phyloP scores from a whole-genome alignment of 1,140 invertebrate species.

The Macrostomum lignano region DNA sequence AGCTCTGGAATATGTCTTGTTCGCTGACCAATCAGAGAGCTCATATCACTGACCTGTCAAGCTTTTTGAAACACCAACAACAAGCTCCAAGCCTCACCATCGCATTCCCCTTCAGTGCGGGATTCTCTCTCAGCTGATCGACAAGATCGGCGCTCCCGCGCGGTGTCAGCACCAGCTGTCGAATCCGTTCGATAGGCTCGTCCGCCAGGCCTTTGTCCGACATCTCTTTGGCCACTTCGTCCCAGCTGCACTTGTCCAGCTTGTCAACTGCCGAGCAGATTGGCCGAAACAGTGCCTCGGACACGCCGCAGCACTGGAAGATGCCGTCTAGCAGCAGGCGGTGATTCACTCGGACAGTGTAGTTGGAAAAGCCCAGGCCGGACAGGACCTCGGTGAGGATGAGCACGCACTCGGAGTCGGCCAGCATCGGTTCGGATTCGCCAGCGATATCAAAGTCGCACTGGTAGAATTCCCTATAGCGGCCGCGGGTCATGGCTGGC shows the following conservation, averaged over 20 bases:
- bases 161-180: constrained; percentile 49
- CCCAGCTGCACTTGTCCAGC: constrained; percentile 77
- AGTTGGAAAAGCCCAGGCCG: constrained; percentile 44
- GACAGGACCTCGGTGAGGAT: constrained; percentile 61
- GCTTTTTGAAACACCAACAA: too few species aligned
- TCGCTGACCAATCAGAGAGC: too few species aligned
- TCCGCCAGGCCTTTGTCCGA: constrained; percentile 54
- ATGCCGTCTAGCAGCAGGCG: constrained; percentile 71
- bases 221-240: constrained; percentile 76
- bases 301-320: constrained; percentile 76
- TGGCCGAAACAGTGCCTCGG: constrained; percentile 51
- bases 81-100: constrained; percentile 24
- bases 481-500: constrained; percentile 70
- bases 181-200: constrained; percentile 55
- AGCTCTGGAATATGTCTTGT: too few species aligned
- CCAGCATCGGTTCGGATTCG: constrained; percentile 71
- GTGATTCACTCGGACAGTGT: constrained; percentile 73
- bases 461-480: constrained; percentile 94
- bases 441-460: constrained; percentile 99
- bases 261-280: constrained; percentile 98
- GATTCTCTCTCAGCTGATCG: constrained; percentile 38
- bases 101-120: constrained; percentile 35
- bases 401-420: constrained; percentile 78
- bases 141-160: constrained; percentile 44
- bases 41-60: too few species aligned